These are phyloP conservation scores for Numenius phaeopus DNA, from an alignment of 2,797 vertebrate species.

Conservation along the genomic window DNA sequence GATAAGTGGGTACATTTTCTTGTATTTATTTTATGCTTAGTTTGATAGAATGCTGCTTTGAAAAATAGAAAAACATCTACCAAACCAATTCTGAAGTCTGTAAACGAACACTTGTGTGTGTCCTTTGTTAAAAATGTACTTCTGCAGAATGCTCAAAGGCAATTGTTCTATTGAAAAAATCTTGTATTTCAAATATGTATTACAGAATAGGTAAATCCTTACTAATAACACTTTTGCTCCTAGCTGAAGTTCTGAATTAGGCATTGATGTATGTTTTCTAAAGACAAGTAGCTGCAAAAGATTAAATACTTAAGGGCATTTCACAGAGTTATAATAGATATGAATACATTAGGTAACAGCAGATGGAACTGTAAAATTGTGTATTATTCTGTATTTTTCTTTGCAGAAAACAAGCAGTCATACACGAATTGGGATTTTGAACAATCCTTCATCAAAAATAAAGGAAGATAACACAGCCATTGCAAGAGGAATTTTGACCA, in stretches of 20 bases:
- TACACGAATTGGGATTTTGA: conserved; percentile 89
- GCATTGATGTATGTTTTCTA: background rate
- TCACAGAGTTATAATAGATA: background rate
- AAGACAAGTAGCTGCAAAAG: conserved; percentile 1
- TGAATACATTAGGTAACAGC: background rate
- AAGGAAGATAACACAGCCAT: conserved; percentile 88
- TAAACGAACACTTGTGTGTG: background rate
- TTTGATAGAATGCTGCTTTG: background rate
- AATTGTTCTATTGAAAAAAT: background rate
- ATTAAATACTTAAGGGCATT: background rate
- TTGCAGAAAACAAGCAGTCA: conserved; percentile 87
- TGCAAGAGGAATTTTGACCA: conserved; percentile 90
- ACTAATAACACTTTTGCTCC: background rate
- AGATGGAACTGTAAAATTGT: background rate
- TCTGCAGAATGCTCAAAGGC: background rate
- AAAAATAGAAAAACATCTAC: background rate
- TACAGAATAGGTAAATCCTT: background rate
- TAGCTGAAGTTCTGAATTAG: background rate
- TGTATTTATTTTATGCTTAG: background rate
- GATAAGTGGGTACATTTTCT: background rate
- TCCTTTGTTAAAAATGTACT: background rate
- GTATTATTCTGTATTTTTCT: conserved; percentile 27
- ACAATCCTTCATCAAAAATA: conserved; percentile 90
- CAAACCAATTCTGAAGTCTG: background rate
- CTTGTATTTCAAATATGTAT: background rate